A percentile compares a stretch with the other conserved stretches of the same genome.
phyloP scores from a whole-genome alignment of 1,140 invertebrate species.

The Drosophila prosaltans region DNA sequence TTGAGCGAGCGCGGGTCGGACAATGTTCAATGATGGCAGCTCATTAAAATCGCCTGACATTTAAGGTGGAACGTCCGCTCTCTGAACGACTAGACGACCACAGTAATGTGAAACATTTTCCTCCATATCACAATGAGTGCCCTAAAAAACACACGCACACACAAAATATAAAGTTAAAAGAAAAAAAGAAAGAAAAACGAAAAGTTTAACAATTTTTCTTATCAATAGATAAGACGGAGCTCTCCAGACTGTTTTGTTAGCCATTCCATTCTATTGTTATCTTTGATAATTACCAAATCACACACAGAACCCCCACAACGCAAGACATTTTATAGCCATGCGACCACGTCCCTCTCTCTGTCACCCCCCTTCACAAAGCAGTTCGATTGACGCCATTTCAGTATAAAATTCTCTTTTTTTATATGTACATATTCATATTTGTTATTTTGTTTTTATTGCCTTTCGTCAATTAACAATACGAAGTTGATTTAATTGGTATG shows the following conservation, averaged over 20 bases:
- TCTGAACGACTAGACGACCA: neutral
- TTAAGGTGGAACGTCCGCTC: constrained; percentile 38
- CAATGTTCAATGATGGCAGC: constrained; percentile 29
- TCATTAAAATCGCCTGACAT: constrained; percentile 48
- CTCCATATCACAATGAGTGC: constrained; percentile 40
- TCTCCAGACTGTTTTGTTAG: constrained; percentile 24
- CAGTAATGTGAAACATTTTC: neutral
- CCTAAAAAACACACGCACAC: constrained; percentile 7
- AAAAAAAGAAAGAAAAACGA: neutral
- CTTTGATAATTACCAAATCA: constrained; percentile 43
- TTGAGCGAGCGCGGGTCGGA: constrained; percentile 27
- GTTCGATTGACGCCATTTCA: constrained; percentile 55
- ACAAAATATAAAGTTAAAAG: no score
- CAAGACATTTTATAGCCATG: neutral
- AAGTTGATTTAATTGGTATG: constrained; percentile 14
- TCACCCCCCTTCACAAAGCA: constrained; percentile 26
- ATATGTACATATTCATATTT: constrained; percentile 4
- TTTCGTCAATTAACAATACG: constrained; percentile 6
- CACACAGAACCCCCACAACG: constrained; percentile 25
- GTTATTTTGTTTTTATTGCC: constrained; percentile 12
- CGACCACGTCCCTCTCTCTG: neutral
- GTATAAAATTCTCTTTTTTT: constrained; percentile 40
- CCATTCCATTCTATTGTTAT: constrained; percentile 10
- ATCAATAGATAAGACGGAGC: constrained; percentile 43
- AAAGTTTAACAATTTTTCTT: constrained; percentile 8